These are phyloP conservation scores for Loripinus fragilis DNA, from an alignment of 2,888 invertebrate genomes.

Conservation along the genomic window DNA sequence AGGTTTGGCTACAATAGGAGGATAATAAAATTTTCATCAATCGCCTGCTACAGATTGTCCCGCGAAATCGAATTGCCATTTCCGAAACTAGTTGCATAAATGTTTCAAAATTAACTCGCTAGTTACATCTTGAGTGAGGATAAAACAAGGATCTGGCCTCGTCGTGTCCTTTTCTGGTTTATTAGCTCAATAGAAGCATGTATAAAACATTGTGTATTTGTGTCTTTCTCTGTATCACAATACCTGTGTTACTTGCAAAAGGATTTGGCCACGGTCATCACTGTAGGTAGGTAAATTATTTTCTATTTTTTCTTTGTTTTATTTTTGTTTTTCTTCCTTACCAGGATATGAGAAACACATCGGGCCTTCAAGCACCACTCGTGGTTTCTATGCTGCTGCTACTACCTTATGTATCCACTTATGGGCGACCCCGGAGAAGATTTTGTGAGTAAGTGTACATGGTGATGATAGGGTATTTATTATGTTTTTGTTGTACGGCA, in stretches of 20 bases:
- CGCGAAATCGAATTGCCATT: slow-evolving; percentile 10
- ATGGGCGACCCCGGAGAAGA: not conserved
- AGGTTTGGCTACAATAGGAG: not conserved
- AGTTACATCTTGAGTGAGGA: not conserved
- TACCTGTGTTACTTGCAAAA: not conserved
- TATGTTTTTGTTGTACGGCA: too few relatives aligned
- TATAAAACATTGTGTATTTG: not conserved
- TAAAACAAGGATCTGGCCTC: not conserved
- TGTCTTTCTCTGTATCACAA: not conserved
- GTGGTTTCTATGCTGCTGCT: not conserved
- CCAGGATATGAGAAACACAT: not conserved
- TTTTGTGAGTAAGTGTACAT: slow-evolving; percentile 10
- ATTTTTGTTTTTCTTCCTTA: not conserved
- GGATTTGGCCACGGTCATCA: slow-evolving; percentile 11
- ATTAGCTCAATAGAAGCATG: slow-evolving; percentile 11
- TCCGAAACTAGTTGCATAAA: slow-evolving; percentile 17
- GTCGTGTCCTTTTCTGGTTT: not conserved
- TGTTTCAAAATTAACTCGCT: slow-evolving; percentile 10
- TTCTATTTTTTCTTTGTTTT: not conserved
- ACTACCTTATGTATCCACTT: not conserved
- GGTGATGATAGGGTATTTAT: too few relatives aligned
- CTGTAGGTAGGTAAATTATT: not conserved
- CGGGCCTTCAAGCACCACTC: not conserved
- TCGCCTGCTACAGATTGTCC: slow-evolving; percentile 3
- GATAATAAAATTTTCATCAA: slow-evolving; percentile 12